Base-by-base conservation (phyloP, 2,888 invertebrate genomes). In the Tetragonula carbonaria region DNA sequence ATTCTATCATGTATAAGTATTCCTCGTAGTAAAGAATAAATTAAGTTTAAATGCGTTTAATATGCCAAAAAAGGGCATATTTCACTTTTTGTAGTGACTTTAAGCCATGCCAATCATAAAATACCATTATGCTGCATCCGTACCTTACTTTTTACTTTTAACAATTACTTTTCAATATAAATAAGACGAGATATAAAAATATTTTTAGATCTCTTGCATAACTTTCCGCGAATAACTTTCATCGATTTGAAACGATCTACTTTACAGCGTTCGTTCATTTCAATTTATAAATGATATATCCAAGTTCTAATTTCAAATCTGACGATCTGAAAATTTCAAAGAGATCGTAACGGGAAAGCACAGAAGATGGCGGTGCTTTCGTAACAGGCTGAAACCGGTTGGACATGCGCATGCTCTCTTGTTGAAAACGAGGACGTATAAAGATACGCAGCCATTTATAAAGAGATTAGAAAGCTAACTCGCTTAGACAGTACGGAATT, bases 401-500 rank as follows among this genome's bases (percentile, higher is more conserved):
- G 33, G 4, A 59, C 13, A 33, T 86, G 86, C 86, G 83, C 84
- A 59, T 72, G 38, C 63, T 63, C 62, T 53, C 28, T 4, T 50
- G 28, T 63, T 78, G 51, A 79, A 82, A 76, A 68, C 70, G 59
- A 78, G 71, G 73, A 75, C 70, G 71, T 59, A 67, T 78, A 72
- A 50, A 71, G 74, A 78, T 57, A 65, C 57, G 73, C 50, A 74
- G 23, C 63, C 77, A 78, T 85, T 86, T 90, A 88, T 84, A 90
- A 90, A 86, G 80, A 78, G 84, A 66, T 63, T 63, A 68, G 74
- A 63, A 68, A 65, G 59, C 66, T 75, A 70, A 80, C 78, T 78
- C 74, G 55, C n/a, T 78, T 85, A 87, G 74, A 85, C 78, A 75
- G 85, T 86, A 67, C n/a, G 38, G 70, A 45, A 78, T 84, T 85